Evolutionary conservation across 2,113 vertebrate genomes (phyloP).

Genomic region (Gadus chalcogrammus): DNA sequence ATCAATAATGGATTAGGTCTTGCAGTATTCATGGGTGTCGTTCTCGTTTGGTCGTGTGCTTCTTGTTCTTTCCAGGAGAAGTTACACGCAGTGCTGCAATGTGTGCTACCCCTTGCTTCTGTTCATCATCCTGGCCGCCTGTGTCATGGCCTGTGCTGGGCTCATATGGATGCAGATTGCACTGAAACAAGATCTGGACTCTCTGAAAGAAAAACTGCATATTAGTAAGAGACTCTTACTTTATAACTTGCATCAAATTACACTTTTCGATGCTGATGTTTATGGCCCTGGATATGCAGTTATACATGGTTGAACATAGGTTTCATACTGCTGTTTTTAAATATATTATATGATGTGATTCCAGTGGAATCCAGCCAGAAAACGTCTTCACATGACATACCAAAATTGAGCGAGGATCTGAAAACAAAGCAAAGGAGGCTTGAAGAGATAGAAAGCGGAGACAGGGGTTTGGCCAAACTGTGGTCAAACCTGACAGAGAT

Average conservation of each 20-base stretch:
- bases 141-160: conserved; percentile 89
- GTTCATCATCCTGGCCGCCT: conserved; percentile 90
- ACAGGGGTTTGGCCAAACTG: conserved; percentile 82
- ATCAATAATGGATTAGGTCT: conserved; percentile 42
- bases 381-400: conserved; percentile 87
- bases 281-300: not conserved
- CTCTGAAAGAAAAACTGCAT: conserved; percentile 89
- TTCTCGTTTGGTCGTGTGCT: conserved; percentile 6
- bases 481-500: conserved; percentile 95
- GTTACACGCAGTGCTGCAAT: conserved; percentile 87
- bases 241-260: not conserved
- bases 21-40: conserved; percentile 19
- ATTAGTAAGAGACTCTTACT: conserved; percentile 75
- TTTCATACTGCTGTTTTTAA: not conserved
- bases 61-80: conserved; percentile 68
- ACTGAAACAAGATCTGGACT: conserved; percentile 91
- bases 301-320: not conserved
- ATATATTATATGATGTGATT: conserved; percentile 27
- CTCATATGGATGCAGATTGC: conserved; percentile 98
- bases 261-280: not conserved
- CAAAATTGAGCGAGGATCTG: conserved; percentile 88
- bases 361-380: conserved; percentile 95
- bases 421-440: conserved; percentile 83
- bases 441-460: conserved; percentile 85
- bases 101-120: conserved; percentile 91